Base-by-base conservation (phyloP, 2,888 invertebrate species). In the Agriopis leucophaearia region DNA sequence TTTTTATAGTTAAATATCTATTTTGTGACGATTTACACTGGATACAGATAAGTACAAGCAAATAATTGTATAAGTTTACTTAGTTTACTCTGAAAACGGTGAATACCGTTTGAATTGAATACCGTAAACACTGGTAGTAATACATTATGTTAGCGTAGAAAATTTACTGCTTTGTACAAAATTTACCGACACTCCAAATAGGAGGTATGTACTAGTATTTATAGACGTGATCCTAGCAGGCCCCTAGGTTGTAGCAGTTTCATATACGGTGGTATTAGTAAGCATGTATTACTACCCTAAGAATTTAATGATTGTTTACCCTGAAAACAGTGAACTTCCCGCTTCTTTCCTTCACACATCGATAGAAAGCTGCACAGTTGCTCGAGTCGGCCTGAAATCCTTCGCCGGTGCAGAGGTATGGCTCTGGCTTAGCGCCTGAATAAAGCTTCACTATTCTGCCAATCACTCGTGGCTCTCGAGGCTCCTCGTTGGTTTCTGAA, bases 331-430 rank as follows among this genome's bases (percentile, higher is more conserved):
- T 95, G 71, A 94, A 93, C 74, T 89, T 92, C 51, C 92, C 92
- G 66, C 90, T 90, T 66, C 95, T 94, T 81, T 95, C 95, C 77
- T 95, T 93, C 16, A 96, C 95, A 77, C 97, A 97, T 79, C 97
- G 95, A 83, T 97, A 97, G 88, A 97, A 97, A 60, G 95, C 90
- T 57, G 94, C 93, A 81, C 97, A 97, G 81, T 97, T 95, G n/a
- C 84, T 83, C n/a, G 96, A 95, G 83, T 97, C 97, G 1, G 95
- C 94, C 83, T 96, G 95, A 73, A 96, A 96, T 27, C 97, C 97
- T 86, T 97, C 97, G 18, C 92, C 88, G 4, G 88, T 88, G 80
- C 97, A 97, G 40, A 89, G 82, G 74, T 96, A 95, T 27, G 90
- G 86, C 48, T 88, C 87, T 1, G 88, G 88, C 72, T 83, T 85